Evolutionary conservation across 2,113 vertebrate genomes (phyloP).

Genomic region (Proterorhinus semilunaris): DNA sequence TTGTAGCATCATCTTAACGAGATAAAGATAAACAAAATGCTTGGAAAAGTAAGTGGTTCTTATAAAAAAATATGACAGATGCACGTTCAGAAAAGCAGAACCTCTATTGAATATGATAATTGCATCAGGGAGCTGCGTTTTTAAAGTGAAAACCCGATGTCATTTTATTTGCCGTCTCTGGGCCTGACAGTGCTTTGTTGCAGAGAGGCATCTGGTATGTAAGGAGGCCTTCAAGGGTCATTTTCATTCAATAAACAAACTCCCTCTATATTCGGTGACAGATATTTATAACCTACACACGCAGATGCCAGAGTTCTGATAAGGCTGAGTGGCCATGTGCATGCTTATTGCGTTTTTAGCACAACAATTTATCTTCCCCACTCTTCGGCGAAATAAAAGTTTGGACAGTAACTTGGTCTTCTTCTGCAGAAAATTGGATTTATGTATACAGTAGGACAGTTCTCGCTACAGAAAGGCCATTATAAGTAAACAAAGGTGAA

Average conservation of each 20-base stretch:
- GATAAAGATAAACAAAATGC: too few relatives aligned
- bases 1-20: too few relatives aligned
- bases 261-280: constrained; percentile 32
- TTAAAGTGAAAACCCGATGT: neutral
- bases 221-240: constrained; percentile 20
- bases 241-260: constrained; percentile 24
- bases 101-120: neutral
- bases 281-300: constrained; percentile 47
- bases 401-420: constrained; percentile 36
- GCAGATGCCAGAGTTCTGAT: constrained; percentile 41
- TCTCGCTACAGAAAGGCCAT: constrained; percentile 49
- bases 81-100: neutral
- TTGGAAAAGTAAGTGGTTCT: too few relatives aligned
- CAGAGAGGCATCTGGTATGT: constrained; percentile 12
- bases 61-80: neutral
- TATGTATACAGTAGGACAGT: constrained; percentile 29
- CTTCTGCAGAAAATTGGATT: constrained; percentile 52
- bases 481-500: constrained; percentile 40
- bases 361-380: constrained; percentile 53
- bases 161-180: constrained; percentile 30
- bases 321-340: constrained; percentile 30
- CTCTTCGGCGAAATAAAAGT: constrained; percentile 38
- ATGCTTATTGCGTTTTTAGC: constrained; percentile 46
- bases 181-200: constrained; percentile 16
- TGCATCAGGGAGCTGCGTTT: neutral